Conservation (phyloP, 1,140 invertebrate species). For the Andrena cerasifolii region DNA sequence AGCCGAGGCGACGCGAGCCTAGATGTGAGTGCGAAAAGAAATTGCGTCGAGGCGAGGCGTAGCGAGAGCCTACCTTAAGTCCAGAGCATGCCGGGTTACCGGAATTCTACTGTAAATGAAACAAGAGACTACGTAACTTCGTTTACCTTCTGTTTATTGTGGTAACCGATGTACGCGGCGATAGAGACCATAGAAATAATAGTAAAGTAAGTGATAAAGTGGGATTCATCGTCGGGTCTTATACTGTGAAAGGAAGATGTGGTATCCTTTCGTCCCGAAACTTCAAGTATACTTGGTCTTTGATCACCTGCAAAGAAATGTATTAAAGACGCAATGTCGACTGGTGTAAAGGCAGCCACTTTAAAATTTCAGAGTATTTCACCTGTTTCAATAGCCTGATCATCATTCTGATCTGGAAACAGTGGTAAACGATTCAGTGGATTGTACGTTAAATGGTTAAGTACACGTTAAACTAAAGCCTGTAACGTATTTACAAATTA, state of each 20-base stretch:
- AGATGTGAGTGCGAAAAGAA: too few species aligned
- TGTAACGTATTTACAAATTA: neutral
- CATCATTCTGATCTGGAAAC: constrained; percentile 39
- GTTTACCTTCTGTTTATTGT: constrained; percentile 87
- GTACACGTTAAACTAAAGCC: neutral
- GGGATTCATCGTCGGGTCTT: constrained; percentile 79
- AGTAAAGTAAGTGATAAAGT: constrained; percentile 87
- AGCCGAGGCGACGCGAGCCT: too few species aligned
- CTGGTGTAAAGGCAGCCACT: too few species aligned
- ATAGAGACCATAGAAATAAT: constrained; percentile 84
- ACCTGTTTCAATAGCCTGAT: constrained; percentile 14
- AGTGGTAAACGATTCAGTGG: neutral
- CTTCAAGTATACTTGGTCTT: constrained; percentile 22
- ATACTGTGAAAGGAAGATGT: constrained; percentile 34
- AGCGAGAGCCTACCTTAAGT: too few species aligned
- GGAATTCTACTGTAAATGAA: neutral
- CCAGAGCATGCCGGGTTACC: too few species aligned
- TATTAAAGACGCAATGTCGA: neutral
- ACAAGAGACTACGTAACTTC: neutral
- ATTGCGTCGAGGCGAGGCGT: too few species aligned
- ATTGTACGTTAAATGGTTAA: neutral
- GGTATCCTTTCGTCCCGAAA: constrained; percentile 23
- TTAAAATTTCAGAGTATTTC: constrained; percentile 14
- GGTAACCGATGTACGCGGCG: constrained; percentile 85
- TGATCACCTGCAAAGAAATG: constrained; percentile 30